Percentiles rank a stretch among this genome's conserved stretches.
These are phyloP conservation scores for Periophthalmus magnuspinnatus DNA, from an alignment of 2,797 vertebrate species.

Conservation along the genomic window DNA sequence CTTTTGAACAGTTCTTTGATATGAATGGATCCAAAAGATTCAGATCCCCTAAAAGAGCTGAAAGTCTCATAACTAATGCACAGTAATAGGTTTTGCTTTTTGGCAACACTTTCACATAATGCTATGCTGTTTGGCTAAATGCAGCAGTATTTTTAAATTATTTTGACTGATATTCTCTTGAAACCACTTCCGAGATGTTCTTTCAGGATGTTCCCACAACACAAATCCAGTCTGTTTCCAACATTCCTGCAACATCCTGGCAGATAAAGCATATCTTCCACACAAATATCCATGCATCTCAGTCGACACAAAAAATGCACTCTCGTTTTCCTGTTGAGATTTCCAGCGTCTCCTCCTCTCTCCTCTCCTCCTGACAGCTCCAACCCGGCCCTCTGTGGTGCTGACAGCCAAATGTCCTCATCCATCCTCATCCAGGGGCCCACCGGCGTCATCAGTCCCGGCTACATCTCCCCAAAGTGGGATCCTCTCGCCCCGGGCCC, in stretches of 20 bases:
- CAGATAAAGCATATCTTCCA: constrained; percentile 14
- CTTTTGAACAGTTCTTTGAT: too few species aligned
- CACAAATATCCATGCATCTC: constrained; percentile 33
- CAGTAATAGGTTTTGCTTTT: too few species aligned
- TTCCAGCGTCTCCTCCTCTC: constrained; percentile 45
- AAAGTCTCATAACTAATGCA: too few species aligned
- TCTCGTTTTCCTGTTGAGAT: constrained; percentile 54
- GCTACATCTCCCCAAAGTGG: constrained; percentile 68
- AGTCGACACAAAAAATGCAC: constrained; percentile 43
- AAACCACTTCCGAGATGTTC: background rate
- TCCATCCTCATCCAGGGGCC: constrained; percentile 75
- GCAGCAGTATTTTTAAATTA: background rate
- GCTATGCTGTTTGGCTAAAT: background rate
- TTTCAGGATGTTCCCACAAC: background rate
- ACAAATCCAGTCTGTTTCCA: background rate
- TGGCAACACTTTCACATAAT: background rate
- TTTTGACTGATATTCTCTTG: background rate
- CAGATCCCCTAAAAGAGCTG: too few species aligned
- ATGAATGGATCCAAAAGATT: too few species aligned
- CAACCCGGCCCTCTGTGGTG: constrained; percentile 63
- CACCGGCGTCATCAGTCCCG: constrained; percentile 59
- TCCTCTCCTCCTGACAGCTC: constrained; percentile 58
- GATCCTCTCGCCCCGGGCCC: constrained; percentile 53
- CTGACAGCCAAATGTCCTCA: constrained; percentile 77
- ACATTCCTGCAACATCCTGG: constrained; percentile 16